Base-by-base conservation (phyloP, 2,888 invertebrate genomes). In the Cylloceria caligata region DNA sequence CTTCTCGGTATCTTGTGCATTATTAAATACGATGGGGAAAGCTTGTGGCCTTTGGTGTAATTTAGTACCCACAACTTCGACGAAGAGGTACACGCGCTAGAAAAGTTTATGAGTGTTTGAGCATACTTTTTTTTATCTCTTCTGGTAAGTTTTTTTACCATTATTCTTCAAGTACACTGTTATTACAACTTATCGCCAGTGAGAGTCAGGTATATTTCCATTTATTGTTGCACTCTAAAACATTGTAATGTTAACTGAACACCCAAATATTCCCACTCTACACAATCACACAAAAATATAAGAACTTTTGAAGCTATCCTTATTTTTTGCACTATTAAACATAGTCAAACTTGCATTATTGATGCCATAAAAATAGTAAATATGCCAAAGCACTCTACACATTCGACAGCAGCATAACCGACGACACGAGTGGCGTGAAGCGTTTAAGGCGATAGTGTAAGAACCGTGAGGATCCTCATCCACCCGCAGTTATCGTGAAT, bases 401-500 rank as follows among this genome's bases (percentile, higher is more conserved):
- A 5, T 67, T 49, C 19, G 65, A 11, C 0, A 49, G n/a, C 5
- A 39, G 55, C n/a, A 21, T 45, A 21, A 39, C 9, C 13, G 45
- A 55, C n/a, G 67, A 52, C 71, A 49, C 21, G 27, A 64, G 21
- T 68, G 67, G 47, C 45, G 68, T n/a, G 45, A 36, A 16, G n/a
- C 72, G 24, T 73, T 73, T 77, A 67, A 68, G n/a, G 64, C 67
- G 34, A 34, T 6, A 11, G 39, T 30, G 55, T 16, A 45, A 49
- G 36, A 36, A 13, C 57, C 60, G 19, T 62, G 16, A 62, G 62
- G 55, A 55, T 55, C 55, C 36, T 11, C 67, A 21, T 68, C 67
- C 24, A 47, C 62, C 21, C 65, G 74, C 74, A 57, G 30, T 79
- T 57, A 45, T 87, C 87, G 85, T 88, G 88, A 90, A 91, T 89